Conservation (phyloP, 2,888 invertebrate genomes). For the Epicampocera succincta region DNA sequence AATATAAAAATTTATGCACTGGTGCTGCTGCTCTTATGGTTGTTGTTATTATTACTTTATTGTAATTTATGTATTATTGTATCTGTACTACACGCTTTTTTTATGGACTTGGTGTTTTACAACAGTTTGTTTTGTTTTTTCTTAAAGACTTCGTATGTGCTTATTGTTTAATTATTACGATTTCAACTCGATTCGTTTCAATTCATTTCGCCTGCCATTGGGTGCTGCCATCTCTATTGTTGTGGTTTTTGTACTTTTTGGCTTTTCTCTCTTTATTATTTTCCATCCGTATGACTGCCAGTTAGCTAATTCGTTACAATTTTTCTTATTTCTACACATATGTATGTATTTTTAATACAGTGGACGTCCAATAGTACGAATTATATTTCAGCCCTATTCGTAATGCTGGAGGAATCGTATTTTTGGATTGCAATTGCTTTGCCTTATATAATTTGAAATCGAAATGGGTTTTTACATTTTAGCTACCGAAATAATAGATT, state of each 20-base stretch:
- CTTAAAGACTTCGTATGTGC: neutral
- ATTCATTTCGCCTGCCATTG: slow-evolving; percentile 45
- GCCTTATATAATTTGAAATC: too few relatives aligned
- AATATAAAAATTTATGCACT: slow-evolving; percentile 17
- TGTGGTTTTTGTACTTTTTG: slow-evolving; percentile 15
- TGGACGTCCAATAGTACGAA: too few relatives aligned
- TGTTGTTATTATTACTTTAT: slow-evolving; percentile 22
- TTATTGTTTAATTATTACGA: slow-evolving; percentile 14
- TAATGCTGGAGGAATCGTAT: too few relatives aligned
- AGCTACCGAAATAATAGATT: too few relatives aligned
- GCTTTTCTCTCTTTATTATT: slow-evolving; percentile 26
- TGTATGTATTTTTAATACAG: slow-evolving; percentile 24
- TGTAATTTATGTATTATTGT: slow-evolving; percentile 40
- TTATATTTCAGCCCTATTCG: too few relatives aligned
- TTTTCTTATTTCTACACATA: slow-evolving; percentile 31
- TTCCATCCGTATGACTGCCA: slow-evolving; percentile 20
- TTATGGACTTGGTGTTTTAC: slow-evolving; percentile 23
- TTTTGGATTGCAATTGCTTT: too few relatives aligned
- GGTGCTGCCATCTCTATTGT: slow-evolving; percentile 28
- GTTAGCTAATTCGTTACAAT: slow-evolving; percentile 63
- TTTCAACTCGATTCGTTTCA: slow-evolving; percentile 43
- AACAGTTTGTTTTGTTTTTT: slow-evolving; percentile 18
- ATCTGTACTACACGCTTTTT: neutral
- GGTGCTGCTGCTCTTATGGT: too few relatives aligned
- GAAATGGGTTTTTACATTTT: too few relatives aligned